Conservation (phyloP, 1,140 invertebrate species). For the Trichoplusia ni region DNA sequence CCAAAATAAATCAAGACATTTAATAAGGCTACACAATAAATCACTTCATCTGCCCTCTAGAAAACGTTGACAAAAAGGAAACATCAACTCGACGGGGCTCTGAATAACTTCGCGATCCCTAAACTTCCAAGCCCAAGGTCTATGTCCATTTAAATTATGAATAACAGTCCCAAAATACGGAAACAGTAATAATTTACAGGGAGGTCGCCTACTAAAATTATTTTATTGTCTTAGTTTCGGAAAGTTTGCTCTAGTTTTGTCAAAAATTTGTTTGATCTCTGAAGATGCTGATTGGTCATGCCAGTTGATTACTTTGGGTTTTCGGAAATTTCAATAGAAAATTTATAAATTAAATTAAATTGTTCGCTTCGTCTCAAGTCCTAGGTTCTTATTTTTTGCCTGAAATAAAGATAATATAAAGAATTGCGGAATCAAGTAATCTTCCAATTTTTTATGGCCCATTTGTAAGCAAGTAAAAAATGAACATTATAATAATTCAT, state of each 20-base stretch:
- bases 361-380: no score
- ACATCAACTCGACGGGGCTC: not conserved
- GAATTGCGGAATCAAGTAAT: no score
- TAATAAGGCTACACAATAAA: not conserved
- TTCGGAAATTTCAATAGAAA: no score
- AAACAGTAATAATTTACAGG: conserved; percentile 8
- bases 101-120: conserved; percentile 4
- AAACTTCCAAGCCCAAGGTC: conserved; percentile 3
- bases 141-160: conserved; percentile 3
- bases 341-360: no score
- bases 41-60: not conserved
- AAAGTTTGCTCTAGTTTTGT: not conserved
- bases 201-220: not conserved
- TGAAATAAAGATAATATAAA: no score
- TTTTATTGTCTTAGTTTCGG: conserved; percentile 11
- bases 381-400: no score
- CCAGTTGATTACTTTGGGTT: no score
- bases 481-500: no score
- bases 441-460: no score
- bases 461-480: no score
- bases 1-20: not conserved
- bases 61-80: not conserved
- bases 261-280: not conserved
- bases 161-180: conserved; percentile 11
- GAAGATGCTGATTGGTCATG: no score